Evolutionary conservation across 2,797 vertebrate species (phyloP).

Genomic region (Acipenser ruthenus): DNA sequence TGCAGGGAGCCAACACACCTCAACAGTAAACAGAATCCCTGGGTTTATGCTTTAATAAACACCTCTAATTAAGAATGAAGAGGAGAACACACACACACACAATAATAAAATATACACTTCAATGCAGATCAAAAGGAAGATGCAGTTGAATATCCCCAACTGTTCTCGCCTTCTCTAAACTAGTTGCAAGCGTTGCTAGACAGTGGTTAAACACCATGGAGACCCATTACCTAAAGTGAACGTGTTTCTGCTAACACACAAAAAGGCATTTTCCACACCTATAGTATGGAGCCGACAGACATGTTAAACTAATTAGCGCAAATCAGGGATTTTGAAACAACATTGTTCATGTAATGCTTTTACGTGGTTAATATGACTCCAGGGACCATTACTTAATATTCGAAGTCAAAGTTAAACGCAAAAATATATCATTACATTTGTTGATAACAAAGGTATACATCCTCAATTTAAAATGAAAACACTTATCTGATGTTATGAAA

Average conservation of each 20-base stretch:
- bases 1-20: background rate
- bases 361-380: no score
- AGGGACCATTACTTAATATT: no score
- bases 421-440: no score
- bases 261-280: background rate
- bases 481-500: no score
- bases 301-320: no score
- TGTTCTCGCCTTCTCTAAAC: background rate
- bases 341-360: no score
- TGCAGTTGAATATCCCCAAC: background rate
- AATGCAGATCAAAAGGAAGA: background rate
- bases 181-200: background rate
- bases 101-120: slow-evolving; percentile 33
- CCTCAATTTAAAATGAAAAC: no score
- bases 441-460: no score
- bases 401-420: no score
- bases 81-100: slow-evolving; percentile 28
- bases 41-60: background rate
- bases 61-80: slow-evolving; percentile 29
- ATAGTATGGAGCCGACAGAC: no score
- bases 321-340: no score
- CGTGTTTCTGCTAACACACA: background rate
- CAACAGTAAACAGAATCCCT: background rate
- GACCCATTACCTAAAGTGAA: background rate
- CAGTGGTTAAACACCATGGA: background rate